Conservation (phyloP, 1,140 invertebrate species). For the Varroa destructor region DNA sequence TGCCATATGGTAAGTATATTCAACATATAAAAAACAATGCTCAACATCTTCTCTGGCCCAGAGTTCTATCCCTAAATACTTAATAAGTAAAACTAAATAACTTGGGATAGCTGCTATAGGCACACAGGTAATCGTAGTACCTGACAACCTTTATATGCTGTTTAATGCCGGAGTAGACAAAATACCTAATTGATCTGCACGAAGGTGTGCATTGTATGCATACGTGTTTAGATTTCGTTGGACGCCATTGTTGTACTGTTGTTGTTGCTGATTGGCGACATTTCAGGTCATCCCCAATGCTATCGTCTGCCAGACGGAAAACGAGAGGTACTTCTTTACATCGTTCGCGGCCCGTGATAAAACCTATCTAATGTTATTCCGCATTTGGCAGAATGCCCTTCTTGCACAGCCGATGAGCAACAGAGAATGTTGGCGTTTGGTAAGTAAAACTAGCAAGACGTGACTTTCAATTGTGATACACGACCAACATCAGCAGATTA, state of each 20-base stretch:
- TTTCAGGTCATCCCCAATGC: slow-evolving; percentile 75
- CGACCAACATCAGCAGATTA: not conserved
- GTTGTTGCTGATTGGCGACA: no score
- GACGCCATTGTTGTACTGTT: not conserved
- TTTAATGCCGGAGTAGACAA: no score
- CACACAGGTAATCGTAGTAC: no score
- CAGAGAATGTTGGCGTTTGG: slow-evolving; percentile 37
- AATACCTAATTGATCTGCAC: no score
- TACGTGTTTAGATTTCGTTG: not conserved
- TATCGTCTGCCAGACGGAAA: slow-evolving; percentile 65
- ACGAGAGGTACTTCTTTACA: slow-evolving; percentile 80
- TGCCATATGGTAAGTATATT: no score
- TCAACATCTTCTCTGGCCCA: no score
- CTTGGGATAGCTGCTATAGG: no score
- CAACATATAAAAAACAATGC: no score
- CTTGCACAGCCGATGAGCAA: slow-evolving; percentile 52
- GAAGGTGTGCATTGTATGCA: no score
- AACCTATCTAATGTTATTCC: slow-evolving; percentile 82
- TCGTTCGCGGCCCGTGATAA: slow-evolving; percentile 82
- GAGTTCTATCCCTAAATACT: no score
- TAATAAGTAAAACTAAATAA: no score
- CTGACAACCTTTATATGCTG: no score
- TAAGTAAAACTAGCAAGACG: slow-evolving; percentile 38
- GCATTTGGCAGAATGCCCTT: slow-evolving; percentile 86
- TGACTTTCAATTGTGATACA: slow-evolving; percentile 1